These are phyloP conservation scores for Falco concolor DNA, from an alignment of 2,797 vertebrate genomes.

Conservation along the genomic window DNA sequence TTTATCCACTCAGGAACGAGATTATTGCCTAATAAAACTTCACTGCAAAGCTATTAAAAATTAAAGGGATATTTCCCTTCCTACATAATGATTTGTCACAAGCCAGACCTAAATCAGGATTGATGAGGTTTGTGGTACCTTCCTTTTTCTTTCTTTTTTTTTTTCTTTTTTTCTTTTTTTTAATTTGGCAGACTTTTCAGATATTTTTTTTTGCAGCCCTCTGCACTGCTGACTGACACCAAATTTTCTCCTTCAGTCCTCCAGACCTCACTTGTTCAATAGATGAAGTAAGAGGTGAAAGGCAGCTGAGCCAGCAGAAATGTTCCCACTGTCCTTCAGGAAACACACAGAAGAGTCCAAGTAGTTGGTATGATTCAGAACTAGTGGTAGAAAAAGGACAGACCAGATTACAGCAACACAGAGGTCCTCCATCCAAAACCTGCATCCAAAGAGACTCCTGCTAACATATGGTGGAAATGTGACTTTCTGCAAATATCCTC, in stretches of 20 bases:
- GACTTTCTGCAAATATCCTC: slow-evolving; percentile 73
- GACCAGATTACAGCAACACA: slow-evolving; percentile 66
- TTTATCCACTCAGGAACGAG: slow-evolving; percentile 59
- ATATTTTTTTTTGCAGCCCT: background rate
- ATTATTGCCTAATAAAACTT: slow-evolving; percentile 69
- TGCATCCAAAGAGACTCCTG: slow-evolving; percentile 69
- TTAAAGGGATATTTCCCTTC: slow-evolving; percentile 64
- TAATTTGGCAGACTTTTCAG: background rate
- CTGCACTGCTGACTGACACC: background rate
- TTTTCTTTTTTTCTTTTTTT: background rate
- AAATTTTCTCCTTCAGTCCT: background rate
- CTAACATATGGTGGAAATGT: slow-evolving; percentile 73
- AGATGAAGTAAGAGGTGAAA: slow-evolving; percentile 23
- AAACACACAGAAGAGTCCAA: slow-evolving; percentile 43
- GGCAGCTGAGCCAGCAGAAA: slow-evolving; percentile 53
- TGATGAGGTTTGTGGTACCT: background rate
- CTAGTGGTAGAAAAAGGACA: slow-evolving; percentile 60
- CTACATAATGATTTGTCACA: slow-evolving; percentile 60
- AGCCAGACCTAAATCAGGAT: slow-evolving; percentile 35
- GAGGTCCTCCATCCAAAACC: slow-evolving; percentile 67
- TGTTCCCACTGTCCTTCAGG: slow-evolving; percentile 38
- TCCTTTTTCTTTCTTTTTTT: background rate
- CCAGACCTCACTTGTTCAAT: background rate
- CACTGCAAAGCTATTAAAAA: slow-evolving; percentile 65
- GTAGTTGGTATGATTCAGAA: slow-evolving; percentile 62